Evolutionary conservation across 2,113 vertebrate species (phyloP), one percentile per base, ranked within the genome.

Genomic region (Aegithalos caudatus): DNA sequence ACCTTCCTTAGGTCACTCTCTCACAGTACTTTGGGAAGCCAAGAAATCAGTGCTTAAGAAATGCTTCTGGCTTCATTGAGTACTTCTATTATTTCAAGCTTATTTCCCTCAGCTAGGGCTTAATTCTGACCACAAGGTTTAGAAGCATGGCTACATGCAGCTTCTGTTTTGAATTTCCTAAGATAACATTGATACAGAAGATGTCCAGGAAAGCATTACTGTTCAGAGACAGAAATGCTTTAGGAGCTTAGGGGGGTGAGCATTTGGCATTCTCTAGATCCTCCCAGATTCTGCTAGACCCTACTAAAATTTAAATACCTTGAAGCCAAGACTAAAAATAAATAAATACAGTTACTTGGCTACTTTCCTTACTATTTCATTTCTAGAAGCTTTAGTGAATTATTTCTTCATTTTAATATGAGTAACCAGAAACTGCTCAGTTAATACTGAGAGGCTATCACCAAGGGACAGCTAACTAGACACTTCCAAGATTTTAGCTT

Each of bases 301-400:
- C 50, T 65, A 71, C n/a, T 69, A 42, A 42, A 91, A 86, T 60
- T 61, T 25, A 81, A 58, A 51, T 62, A 94, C 42, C 53, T 92
- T 62, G 84, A 71, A 95, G 74, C 38, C 81, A 90, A 82, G 84
- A 70, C 33, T 88, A 16, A 87, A 87, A 95, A 76, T 50, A 95
- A 86, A 85, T 82, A 74, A 42, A 70, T 48, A 82, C 0, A 0
- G 11, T 45, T 85, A 22, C 38, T 57, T 72, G 67, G 47, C 38
- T 89, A 54, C 40, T 82, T 65, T 78, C 37, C 45, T 51, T 50
- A 76, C 23, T 82, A 13, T 54, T 89, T 38, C 38, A 31, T 84
- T 93, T 81, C 66, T 81, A 78, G 66, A 37, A 79, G 74, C 42
- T 94, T 89, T 77, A 84, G 47, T 38, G 54, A 81, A 76, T 86